Percentiles rank a stretch among this genome's conserved stretches.
Evolutionary conservation across 1,140 invertebrate genomes (phyloP).

Genomic region (Papilio helenus): DNA sequence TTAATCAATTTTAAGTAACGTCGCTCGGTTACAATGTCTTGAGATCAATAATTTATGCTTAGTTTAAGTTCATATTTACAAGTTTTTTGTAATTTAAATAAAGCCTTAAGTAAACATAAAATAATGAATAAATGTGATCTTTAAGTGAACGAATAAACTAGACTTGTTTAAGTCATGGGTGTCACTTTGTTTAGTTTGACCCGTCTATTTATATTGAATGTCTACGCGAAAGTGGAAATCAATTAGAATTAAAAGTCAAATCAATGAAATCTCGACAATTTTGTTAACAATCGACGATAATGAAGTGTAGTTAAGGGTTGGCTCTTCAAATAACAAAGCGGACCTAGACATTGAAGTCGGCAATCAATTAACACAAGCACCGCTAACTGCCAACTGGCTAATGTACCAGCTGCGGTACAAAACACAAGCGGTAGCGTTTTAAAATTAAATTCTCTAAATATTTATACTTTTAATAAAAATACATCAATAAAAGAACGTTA

Average conservation of each 20-base stretch:
- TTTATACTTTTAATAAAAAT: background rate
- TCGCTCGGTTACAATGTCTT: too few species aligned
- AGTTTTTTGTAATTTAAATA: too few species aligned
- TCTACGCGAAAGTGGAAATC: background rate
- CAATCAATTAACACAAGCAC: slow-evolving; percentile 48
- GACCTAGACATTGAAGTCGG: slow-evolving; percentile 33
- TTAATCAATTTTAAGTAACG: background rate
- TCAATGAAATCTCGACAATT: background rate
- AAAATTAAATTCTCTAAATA: background rate
- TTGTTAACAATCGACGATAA: slow-evolving; percentile 2
- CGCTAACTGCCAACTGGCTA: slow-evolving; percentile 34
- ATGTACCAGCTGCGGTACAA: slow-evolving; percentile 37
- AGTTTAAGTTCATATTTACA: too few species aligned
- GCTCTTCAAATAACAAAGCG: slow-evolving; percentile 7
- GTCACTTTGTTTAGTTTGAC: background rate
- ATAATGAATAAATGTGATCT: too few species aligned
- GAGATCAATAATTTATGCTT: too few species aligned
- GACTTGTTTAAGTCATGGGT: background rate
- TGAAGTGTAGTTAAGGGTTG: slow-evolving; percentile 8
- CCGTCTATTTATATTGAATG: background rate
- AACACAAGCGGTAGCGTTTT: slow-evolving; percentile 13
- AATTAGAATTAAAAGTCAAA: background rate
- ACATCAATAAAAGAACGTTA: too few species aligned
- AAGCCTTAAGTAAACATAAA: too few species aligned
- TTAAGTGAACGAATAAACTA: too few species aligned